These are phyloP conservation scores for Halichoeres trimaculatus DNA, from an alignment of 2,113 vertebrate species.

Conservation along the genomic window DNA sequence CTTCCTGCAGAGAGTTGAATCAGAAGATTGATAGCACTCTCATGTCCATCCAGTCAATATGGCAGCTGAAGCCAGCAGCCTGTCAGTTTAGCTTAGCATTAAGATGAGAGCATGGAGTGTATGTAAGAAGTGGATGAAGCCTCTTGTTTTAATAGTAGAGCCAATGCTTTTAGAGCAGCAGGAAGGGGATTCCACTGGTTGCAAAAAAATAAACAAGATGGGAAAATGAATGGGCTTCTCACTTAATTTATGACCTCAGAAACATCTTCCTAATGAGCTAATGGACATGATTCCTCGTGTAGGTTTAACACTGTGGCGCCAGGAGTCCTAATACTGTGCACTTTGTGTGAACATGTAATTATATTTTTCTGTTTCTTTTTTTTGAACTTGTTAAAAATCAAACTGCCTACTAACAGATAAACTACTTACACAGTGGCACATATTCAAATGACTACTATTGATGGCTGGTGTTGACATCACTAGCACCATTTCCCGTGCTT, in stretches of 20 bases:
- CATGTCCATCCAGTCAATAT: not conserved
- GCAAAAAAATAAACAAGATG: not conserved
- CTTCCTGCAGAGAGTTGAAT: not conserved
- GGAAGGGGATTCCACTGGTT: not conserved
- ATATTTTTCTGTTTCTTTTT: too few species aligned
- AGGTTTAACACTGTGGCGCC: too few species aligned
- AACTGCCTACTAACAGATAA: too few species aligned
- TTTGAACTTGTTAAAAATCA: too few species aligned
- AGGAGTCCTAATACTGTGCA: not conserved
- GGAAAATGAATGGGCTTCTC: not conserved
- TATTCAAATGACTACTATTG: too few species aligned
- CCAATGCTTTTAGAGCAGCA: not conserved
- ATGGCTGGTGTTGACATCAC: too few species aligned
- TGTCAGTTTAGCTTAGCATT: slow-evolving; percentile 13
- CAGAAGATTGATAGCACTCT: not conserved
- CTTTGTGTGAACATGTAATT: too few species aligned
- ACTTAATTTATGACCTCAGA: not conserved
- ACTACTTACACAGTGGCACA: too few species aligned
- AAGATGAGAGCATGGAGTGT: not conserved
- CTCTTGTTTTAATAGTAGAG: not conserved
- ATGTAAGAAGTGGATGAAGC: not conserved
- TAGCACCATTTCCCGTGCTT: too few species aligned
- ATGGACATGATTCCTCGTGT: not conserved
- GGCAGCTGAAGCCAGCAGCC: not conserved
- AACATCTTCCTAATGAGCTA: not conserved